A percentile compares a stretch with the other conserved stretches of the same genome.
Conservation (phyloP, 2,113 vertebrate genomes). For the Ctenomys sociabilis region DNA sequence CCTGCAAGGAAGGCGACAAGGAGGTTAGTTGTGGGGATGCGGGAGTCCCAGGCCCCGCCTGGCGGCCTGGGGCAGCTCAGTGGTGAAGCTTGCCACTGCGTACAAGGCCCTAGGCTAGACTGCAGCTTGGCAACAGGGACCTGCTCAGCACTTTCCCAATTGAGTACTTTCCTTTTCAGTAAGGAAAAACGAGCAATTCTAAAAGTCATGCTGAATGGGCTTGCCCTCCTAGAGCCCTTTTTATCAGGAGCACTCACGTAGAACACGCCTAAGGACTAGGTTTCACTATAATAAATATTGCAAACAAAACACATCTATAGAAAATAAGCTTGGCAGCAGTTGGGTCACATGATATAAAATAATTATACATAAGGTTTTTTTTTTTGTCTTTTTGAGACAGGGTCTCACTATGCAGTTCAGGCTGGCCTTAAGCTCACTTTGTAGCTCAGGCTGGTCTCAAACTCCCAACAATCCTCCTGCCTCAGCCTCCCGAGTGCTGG, state of each 20-base stretch:
- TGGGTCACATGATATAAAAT: not conserved
- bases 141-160: not conserved
- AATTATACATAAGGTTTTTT: not conserved
- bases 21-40: not conserved
- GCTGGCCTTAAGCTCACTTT: too few species aligned
- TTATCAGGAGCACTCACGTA: not conserved
- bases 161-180: not conserved
- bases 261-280: not conserved
- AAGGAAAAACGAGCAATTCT: not conserved
- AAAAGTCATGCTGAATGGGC: not conserved
- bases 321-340: not conserved
- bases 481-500: too few species aligned
- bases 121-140: not conserved
- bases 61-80: not conserved
- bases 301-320: not conserved
- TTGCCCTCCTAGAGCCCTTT: conserved; percentile 13
- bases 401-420: too few species aligned
- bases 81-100: not conserved
- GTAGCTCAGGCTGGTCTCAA: too few species aligned
- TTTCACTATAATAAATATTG: conserved; percentile 11
- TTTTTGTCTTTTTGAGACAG: too few species aligned
- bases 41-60: not conserved
- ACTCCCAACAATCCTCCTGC: too few species aligned
- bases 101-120: not conserved
- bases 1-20: conserved; percentile 82